These are phyloP conservation scores for Hemibagrus wyckioides DNA, from an alignment of 2,113 vertebrate genomes.

Conservation along the genomic window DNA sequence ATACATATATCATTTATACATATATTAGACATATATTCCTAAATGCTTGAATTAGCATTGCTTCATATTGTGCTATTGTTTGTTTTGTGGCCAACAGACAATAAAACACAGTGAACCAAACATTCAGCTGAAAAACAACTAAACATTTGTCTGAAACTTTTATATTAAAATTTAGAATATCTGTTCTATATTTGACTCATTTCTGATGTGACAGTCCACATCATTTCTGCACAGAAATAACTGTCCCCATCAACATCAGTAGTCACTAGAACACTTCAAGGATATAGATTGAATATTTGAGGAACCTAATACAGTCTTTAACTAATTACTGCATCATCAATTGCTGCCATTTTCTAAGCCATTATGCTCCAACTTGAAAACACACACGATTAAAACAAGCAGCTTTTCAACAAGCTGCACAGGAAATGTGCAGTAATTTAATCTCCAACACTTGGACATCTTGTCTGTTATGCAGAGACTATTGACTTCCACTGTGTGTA, in stretches of 20 bases:
- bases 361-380: slow-evolving; percentile 29
- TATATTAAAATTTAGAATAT: not conserved
- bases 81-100: not conserved
- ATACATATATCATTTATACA: not conserved
- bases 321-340: not conserved
- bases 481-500: slow-evolving; percentile 69
- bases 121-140: not conserved
- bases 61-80: not conserved
- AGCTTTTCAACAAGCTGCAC: slow-evolving; percentile 30
- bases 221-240: not conserved
- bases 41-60: not conserved
- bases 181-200: not conserved
- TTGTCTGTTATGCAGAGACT: slow-evolving; percentile 66
- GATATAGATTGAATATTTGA: not conserved
- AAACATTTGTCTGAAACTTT: not conserved
- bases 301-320: not conserved
- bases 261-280: not conserved
- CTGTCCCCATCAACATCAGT: not conserved
- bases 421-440: slow-evolving; percentile 70
- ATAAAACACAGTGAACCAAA: not conserved
- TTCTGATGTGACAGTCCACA: not conserved
- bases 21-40: too few relatives aligned
- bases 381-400: slow-evolving; percentile 1
- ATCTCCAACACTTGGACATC: slow-evolving; percentile 65
- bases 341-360: not conserved